These are phyloP conservation scores for Centropyge bicolor DNA, from an alignment of 2,797 vertebrate genomes.

Conservation along the genomic window DNA sequence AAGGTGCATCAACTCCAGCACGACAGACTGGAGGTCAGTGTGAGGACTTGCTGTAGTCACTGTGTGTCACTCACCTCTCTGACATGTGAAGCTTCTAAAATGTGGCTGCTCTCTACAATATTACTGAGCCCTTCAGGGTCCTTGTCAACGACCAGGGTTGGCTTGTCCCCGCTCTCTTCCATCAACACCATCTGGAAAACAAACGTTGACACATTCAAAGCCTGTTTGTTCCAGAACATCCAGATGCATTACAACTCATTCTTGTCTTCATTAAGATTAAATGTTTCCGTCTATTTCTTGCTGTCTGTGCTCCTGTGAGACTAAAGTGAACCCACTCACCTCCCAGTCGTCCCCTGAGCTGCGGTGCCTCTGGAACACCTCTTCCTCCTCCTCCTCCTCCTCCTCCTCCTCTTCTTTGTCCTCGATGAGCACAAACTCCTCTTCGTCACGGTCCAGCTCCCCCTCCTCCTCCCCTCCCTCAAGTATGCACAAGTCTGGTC, in stretches of 20 bases:
- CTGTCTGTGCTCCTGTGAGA: neutral
- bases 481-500: slow-evolving; percentile 83
- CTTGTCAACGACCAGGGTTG: slow-evolving; percentile 64
- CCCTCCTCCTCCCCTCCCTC: slow-evolving; percentile 78
- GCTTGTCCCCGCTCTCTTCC: slow-evolving; percentile 79
- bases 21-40: too few relatives aligned
- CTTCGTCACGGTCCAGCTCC: slow-evolving; percentile 78
- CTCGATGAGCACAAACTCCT: slow-evolving; percentile 87
- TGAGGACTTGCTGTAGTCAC: neutral
- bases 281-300: neutral
- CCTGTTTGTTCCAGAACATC: neutral
- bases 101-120: slow-evolving; percentile 81
- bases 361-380: slow-evolving; percentile 67
- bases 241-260: neutral
- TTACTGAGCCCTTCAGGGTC: slow-evolving; percentile 81
- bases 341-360: slow-evolving; percentile 87
- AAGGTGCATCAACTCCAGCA: neutral
- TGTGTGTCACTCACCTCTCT: slow-evolving; percentile 76
- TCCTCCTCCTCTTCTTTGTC: slow-evolving; percentile 70
- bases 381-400: slow-evolving; percentile 64
- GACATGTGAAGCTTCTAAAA: slow-evolving; percentile 82
- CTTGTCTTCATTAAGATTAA: neutral
- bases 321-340: slow-evolving; percentile 69
- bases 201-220: rapidly evolving
- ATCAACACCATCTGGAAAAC: slow-evolving; percentile 84